Evolutionary conservation across 2,113 vertebrate genomes (phyloP), one percentile per base, ranked within the genome.

Genomic region (Urocolius indicus): DNA sequence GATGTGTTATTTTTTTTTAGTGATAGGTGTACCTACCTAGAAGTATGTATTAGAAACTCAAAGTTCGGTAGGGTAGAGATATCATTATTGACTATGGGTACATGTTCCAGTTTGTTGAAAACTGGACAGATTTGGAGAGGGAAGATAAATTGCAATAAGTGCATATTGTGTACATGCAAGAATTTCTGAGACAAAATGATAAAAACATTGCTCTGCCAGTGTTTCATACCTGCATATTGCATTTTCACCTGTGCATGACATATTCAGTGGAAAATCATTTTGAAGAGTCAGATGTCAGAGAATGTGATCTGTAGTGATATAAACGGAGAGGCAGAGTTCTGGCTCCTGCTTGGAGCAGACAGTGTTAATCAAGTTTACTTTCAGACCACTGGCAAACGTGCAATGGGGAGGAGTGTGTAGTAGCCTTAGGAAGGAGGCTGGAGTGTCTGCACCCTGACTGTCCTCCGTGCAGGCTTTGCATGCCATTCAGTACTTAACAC

Each of bases 401-500:
- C 52, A 43, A 48, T 4, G 19, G 19, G 7, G 7, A 57, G 17
- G 23, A 82, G 36, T 34, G 38, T 68, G 61, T 30, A 46, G 45
- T 10, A 84, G 34, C 66, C 27, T 78, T n/a, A 52, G 78, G 36
- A 65, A 54, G 7, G 46, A 82, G 27, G 6, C 52, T 87, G 84
- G 32, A 49, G 83, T 16, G 24, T 16, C 73, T 55, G 58, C 46
- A 24, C 15, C 46, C 22, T 8, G 45, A 41, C 63, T 34, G 55
- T 36, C 21, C 12, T 20, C 51, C 24, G 67, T 5, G 59, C 41
- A 85, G 62, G 57, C 54, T 77, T 80, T 62, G 68, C 12, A 16
- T 3, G 2, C 45, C 3, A 0, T n/a, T 26, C 38, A 67, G 51
- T 6, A 46, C 20, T 15, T 80, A 26, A 24, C 34, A 26, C 0